Base-by-base conservation (phyloP, 2,888 invertebrate genomes). In the Meteorus colon region DNA sequence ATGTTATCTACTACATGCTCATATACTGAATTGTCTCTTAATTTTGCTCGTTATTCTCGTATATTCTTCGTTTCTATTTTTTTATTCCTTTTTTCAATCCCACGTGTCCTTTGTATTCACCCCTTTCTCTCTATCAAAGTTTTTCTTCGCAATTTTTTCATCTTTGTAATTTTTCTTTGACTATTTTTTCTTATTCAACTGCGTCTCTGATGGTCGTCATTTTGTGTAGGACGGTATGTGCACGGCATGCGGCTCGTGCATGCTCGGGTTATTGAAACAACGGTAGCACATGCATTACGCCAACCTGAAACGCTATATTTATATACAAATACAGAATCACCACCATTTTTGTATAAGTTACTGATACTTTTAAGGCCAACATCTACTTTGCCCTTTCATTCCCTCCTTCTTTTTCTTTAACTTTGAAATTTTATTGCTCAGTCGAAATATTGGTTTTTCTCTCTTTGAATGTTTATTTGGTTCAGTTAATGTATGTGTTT, bases 231-330 rank as follows among this genome's bases (percentile, higher is more conserved):
- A n/a, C 10, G 24, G 41, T 41, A 24, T 27, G 51, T 29, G 66
- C 27, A 31, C 0, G 34, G 67, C 27, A n/a, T 51, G 45, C 48
- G 31, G 60, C 59, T 27, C 37, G 45, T 62, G 55, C 66, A 66
- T 31, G 34, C 66, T 67, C 29, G 60, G 62, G 29, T 74, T 74
- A 74, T 74, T 68, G 68, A 62, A 74, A 74, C 48, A 74, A 59
- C 59, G 16, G 29, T 29, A 31, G 67, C n/a, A 31, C 55, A 69
- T 69, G 51, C 24, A 67, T 72, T 72, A 63, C 34, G 67, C 41
- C 29, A n/a, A n/a, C 51, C 12, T 37, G 66, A 27, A 59, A 66
- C 29, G 19, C 65, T 51, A 66, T 41, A 41, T 8, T 12, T 41
- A 41, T 41, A n/a, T 48, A n/a, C 16, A n/a, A 14, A n/a, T 48